Conservation (phyloP, 2,113 vertebrate species). For the Heterotis niloticus region DNA sequence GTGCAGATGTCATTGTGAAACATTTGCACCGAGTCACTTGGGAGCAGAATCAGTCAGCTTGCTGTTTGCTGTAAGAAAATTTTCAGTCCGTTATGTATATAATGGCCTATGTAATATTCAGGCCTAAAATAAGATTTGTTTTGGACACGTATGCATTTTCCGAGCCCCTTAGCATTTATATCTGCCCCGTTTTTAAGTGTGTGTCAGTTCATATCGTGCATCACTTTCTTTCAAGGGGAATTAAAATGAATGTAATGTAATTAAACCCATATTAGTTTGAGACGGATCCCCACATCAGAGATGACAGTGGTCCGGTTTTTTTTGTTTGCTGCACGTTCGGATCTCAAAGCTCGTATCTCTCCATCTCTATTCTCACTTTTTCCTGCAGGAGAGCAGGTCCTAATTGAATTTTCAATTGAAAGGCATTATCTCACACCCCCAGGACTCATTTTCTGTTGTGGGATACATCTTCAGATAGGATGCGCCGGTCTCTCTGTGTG, state of each 20-base stretch:
- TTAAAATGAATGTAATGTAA: conserved; percentile 20
- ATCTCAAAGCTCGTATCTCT: conserved; percentile 13
- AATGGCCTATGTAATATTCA: not conserved
- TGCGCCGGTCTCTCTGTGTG: not conserved
- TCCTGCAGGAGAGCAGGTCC: conserved; percentile 9
- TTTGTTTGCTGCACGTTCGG: conserved; percentile 18
- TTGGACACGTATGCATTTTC: not conserved
- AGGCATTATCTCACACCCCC: conserved; percentile 17
- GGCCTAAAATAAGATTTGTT: not conserved
- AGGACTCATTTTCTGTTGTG: conserved; percentile 15
- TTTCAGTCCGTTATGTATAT: not conserved
- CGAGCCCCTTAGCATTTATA: conserved; percentile 4
- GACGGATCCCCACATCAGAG: not conserved
- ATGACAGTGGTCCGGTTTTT: conserved; percentile 22
- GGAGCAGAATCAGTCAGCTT: conserved; percentile 15
- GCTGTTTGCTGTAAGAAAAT: not conserved
- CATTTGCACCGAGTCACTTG: not conserved
- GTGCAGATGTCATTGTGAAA: not conserved
- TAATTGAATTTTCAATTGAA: conserved; percentile 33
- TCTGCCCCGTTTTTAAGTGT: conserved; percentile 7
- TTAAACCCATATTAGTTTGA: conserved; percentile 23
- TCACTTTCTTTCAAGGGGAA: not conserved
- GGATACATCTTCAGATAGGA: not conserved
- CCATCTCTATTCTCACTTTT: not conserved
- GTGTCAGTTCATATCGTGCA: not conserved